Percentiles rank a stretch among this genome's conserved stretches.
Conservation (phyloP, 2,888 invertebrate species). For the Argyresthia goedartella region DNA sequence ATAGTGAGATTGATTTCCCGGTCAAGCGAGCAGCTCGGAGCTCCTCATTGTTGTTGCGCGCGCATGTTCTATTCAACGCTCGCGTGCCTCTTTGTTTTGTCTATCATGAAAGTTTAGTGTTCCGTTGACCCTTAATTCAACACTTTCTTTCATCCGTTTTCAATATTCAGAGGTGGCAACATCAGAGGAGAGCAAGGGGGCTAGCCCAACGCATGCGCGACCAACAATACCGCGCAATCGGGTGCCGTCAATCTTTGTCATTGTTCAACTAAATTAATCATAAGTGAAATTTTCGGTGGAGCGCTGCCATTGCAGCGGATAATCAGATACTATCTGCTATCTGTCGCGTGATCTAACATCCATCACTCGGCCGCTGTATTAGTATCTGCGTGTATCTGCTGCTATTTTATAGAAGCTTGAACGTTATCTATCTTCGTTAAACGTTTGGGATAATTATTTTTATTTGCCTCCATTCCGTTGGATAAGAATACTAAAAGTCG, state of each 20-base stretch:
- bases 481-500: too few species aligned
- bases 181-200: constrained; percentile 9
- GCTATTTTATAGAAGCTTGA: background rate
- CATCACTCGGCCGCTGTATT: constrained; percentile 7
- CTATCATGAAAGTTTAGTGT: constrained; percentile 5
- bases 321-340: constrained; percentile 15
- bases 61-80: constrained; percentile 4
- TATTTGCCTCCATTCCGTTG: too few species aligned
- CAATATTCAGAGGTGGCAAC: background rate
- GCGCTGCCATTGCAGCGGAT: constrained; percentile 20
- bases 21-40: constrained; percentile 23
- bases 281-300: constrained; percentile 34
- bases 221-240: too few species aligned
- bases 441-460: too few species aligned
- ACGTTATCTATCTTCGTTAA: background rate
- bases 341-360: constrained; percentile 17
- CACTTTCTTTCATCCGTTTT: background rate
- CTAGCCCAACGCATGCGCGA: constrained; percentile 1
- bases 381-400: background rate
- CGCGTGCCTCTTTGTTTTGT: background rate
- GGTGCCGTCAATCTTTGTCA: constrained; percentile 36
- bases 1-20: constrained; percentile 34
- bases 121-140: constrained; percentile 10
- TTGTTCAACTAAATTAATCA: constrained; percentile 36
- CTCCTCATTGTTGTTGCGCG: constrained; percentile 13